A percentile compares a stretch with the other conserved stretches of the same genome.
Evolutionary conservation across 2,888 invertebrate species (phyloP).

Genomic region (Limnephilus auricula): DNA sequence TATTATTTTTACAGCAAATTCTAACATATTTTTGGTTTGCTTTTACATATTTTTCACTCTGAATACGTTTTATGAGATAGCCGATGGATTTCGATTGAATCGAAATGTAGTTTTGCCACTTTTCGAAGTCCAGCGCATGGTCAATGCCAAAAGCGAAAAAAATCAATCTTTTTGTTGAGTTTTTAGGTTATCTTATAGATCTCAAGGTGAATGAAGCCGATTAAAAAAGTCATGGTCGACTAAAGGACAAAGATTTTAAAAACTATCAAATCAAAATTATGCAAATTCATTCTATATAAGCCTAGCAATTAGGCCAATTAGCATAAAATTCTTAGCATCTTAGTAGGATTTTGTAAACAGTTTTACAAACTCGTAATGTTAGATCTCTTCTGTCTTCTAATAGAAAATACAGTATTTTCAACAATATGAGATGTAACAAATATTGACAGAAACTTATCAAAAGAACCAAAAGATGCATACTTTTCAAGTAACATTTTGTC

Average conservation of each 20-base stretch:
- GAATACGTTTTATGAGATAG: not conserved
- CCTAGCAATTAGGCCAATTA: too few species aligned
- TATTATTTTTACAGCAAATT: slow-evolving; percentile 41
- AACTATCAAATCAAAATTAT: not conserved
- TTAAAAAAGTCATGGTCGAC: not conserved
- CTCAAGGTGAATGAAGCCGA: not conserved
- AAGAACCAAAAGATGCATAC: not conserved
- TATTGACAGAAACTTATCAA: not conserved
- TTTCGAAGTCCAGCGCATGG: slow-evolving; percentile 14
- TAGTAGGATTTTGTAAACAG: too few species aligned
- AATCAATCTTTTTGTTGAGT: not conserved
- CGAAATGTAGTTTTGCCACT: not conserved
- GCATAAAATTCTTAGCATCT: too few species aligned
- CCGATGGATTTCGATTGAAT: not conserved
- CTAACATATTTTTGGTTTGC: slow-evolving; percentile 44
- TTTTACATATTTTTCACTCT: slow-evolving; percentile 7
- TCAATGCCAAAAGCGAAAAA: not conserved
- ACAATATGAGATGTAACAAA: not conserved
- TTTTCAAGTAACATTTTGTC: not conserved
- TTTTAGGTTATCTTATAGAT: not conserved
- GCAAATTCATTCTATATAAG: not conserved
- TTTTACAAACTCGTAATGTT: too few species aligned
- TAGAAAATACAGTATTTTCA: not conserved
- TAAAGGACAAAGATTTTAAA: not conserved
- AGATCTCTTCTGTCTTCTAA: not conserved